phyloP scores from a whole-genome alignment of 2,797 vertebrate species.

The Sebastes diploproa region DNA sequence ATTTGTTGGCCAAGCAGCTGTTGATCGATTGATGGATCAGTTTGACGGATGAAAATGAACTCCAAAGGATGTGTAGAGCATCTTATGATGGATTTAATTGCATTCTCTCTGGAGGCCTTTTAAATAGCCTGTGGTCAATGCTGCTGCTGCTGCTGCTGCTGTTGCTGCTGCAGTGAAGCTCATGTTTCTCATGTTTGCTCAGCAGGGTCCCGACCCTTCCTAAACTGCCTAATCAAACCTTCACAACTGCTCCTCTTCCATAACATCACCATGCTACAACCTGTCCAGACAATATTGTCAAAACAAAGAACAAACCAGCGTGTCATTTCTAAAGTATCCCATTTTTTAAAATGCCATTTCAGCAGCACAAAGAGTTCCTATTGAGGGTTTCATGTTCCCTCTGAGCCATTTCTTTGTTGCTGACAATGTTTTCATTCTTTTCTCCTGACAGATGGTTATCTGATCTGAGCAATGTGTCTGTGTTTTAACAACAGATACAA shows the following conservation, averaged over 20 bases:
- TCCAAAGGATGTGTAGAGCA: slow-evolving; percentile 34
- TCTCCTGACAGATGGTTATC: slow-evolving; percentile 19
- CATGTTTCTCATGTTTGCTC: slow-evolving; percentile 48
- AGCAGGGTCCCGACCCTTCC: slow-evolving; percentile 22
- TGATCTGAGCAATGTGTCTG: slow-evolving; percentile 15
- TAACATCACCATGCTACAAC: slow-evolving; percentile 35
- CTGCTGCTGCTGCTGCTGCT: slow-evolving; percentile 18
- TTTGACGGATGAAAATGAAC: slow-evolving; percentile 57
- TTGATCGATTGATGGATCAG: slow-evolving; percentile 43
- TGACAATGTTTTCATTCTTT: slow-evolving; percentile 2
- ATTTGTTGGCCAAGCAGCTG: slow-evolving; percentile 29
- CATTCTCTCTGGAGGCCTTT: slow-evolving; percentile 26
- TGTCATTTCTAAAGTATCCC: background rate
- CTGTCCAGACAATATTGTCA: slow-evolving; percentile 18
- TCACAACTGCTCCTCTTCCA: slow-evolving; percentile 16
- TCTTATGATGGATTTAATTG: slow-evolving; percentile 45
- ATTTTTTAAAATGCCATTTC: background rate
- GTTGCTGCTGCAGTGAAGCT: slow-evolving; percentile 33
- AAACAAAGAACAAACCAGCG: slow-evolving; percentile 1
- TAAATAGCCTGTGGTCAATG: slow-evolving; percentile 38
- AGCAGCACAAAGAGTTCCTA: background rate
- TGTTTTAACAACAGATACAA: slow-evolving; percentile 17
- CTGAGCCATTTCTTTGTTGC: background rate
- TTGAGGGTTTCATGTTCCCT: slow-evolving; percentile 7
- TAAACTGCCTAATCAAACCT: slow-evolving; percentile 21